These are phyloP conservation scores for Cettia cetti DNA, from an alignment of 2,113 vertebrate species.

Conservation along the genomic window DNA sequence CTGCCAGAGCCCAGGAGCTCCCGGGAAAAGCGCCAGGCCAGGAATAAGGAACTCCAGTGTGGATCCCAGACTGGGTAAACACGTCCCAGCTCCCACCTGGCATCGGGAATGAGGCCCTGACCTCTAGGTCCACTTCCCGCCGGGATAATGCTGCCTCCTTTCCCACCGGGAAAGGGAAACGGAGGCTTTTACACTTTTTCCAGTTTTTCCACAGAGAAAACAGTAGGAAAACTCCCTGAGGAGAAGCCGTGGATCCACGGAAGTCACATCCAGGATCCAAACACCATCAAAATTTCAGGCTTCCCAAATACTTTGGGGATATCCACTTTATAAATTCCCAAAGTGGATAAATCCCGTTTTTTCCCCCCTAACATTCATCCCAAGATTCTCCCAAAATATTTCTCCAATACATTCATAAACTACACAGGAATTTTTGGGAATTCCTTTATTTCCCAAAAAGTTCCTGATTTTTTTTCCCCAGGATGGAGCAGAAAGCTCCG, in stretches of 20 bases:
- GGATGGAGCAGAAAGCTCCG: neutral
- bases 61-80: constrained; percentile 35
- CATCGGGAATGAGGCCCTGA: neutral
- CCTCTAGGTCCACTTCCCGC: neutral
- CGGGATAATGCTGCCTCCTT: neutral
- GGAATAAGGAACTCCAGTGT: constrained; percentile 58
- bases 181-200: rapidly evolving
- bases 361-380: rapidly evolving
- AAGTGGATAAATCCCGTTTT: neutral
- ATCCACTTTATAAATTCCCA: neutral
- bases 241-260: rapidly evolving
- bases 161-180: rapidly evolving
- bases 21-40: constrained; percentile 37
- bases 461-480: rapidly evolving
- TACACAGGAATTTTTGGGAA: neutral
- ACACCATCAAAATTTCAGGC: neutral
- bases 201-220: neutral
- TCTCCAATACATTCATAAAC: neutral
- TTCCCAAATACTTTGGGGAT: too few relatives aligned
- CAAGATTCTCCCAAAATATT: rapidly evolving
- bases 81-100: neutral
- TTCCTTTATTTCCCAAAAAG: neutral
- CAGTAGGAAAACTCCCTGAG: neutral
- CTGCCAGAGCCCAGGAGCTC: constrained; percentile 26
- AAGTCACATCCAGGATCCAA: neutral